Base-by-base conservation (phyloP, 2,888 invertebrate genomes). In the Drosophila antonietae region DNA sequence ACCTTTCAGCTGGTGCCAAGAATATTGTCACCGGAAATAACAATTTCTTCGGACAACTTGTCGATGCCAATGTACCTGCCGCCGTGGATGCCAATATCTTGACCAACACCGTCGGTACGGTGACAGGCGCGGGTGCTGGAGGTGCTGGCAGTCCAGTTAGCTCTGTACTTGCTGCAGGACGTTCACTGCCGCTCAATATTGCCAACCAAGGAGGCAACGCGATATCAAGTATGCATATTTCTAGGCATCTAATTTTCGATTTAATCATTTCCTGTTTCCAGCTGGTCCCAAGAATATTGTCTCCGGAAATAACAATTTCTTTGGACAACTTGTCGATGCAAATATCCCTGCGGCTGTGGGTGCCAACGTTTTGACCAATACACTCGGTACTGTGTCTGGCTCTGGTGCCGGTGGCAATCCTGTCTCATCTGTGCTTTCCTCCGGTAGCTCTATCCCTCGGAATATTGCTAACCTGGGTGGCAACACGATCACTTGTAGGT, bases 381-480 rank as follows among this genome's bases (percentile, higher is more conserved):
- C 47, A 5, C 5, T 49, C 0, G 52, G 52, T 3, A 37, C 52
- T 2, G 55, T 47, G n/a, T 35, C 47, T 3, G 31, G 44, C 15
- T 9, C 70, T 6, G 3, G 46, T 14, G 23, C 46, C 46, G 35
- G 52, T 6, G 65, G 63, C 20, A 58, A 14, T 5, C 18, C 52
- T 15, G 53, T 44, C 23, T 33, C 31, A 20, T 44, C 57, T 2
- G 20, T 15, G 1, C 20, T 20, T 1, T 18, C 31, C 6, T 1
- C 44, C 12, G 44, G 44, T 0, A 41, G n/a, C n/a, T 41, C 41
- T 15, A n/a, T 41, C n/a, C 8, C 41, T n/a, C 33, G 2, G 18
- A 52, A 57, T 47, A 18, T 58, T 12, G 61, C 61, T 39, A 71
- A 68, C 31, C 43, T 28, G 14, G 41, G 28, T 4, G 55, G 41